Conservation (phyloP, 2,888 invertebrate species). For the Drosophila phalerata region DNA sequence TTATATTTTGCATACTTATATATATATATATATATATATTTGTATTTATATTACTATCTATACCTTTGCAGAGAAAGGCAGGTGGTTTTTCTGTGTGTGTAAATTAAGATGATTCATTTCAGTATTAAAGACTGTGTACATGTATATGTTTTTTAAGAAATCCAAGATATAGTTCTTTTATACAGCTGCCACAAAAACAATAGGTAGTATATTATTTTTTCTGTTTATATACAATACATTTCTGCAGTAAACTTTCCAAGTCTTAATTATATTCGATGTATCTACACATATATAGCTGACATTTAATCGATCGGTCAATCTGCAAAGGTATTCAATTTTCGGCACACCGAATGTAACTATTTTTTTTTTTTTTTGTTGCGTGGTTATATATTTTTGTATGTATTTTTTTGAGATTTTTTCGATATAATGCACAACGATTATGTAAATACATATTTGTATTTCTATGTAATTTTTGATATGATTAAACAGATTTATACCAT, state of each 20-base stretch:
- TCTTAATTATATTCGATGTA: no score
- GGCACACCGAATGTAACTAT: constrained; percentile 1
- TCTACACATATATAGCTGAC: not conserved
- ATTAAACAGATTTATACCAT: constrained; percentile 62
- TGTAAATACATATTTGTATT: constrained; percentile 64
- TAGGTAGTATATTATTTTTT: no score
- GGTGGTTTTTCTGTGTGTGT: not conserved
- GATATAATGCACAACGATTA: constrained; percentile 62
- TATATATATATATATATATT: constrained; percentile 38
- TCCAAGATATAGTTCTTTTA: no score
- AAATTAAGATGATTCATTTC: not conserved
- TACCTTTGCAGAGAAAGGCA: not conserved
- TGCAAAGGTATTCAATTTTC: not conserved
- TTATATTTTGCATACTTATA: constrained; percentile 64
- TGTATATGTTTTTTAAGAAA: no score
- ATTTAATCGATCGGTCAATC: not conserved
- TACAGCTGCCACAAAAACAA: no score
- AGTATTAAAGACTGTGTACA: not conserved
- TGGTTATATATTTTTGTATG: constrained; percentile 64
- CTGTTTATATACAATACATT: not conserved
- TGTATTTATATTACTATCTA: constrained; percentile 6
- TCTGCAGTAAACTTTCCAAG: no score
- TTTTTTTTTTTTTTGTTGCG: constrained; percentile 1
- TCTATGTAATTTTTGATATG: constrained; percentile 73
- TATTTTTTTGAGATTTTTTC: constrained; percentile 28